phyloP scores from a whole-genome alignment of 2,797 vertebrate genomes.

The Ficedula albicollis region DNA sequence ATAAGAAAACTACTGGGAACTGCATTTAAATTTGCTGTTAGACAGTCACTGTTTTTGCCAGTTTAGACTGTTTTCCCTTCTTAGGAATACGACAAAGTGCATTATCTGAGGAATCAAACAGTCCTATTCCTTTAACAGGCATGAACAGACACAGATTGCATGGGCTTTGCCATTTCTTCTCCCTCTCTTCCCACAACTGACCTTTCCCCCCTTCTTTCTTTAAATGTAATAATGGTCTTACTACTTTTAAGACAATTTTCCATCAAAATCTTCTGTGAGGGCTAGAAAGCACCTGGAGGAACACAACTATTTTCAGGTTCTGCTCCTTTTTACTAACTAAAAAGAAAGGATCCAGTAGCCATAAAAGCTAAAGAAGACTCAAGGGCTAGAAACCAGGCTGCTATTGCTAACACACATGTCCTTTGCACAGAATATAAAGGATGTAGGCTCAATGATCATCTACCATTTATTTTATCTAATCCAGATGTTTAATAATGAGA shows the following conservation, averaged over 20 bases:
- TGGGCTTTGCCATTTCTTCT: not conserved
- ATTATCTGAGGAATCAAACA: not conserved
- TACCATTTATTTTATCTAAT: not conserved
- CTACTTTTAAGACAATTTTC: not conserved
- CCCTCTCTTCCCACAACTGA: not conserved
- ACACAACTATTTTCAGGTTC: not conserved
- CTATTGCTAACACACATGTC: not conserved
- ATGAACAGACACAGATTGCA: not conserved
- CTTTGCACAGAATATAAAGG: not conserved
- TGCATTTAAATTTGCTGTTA: not conserved
- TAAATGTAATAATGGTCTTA: not conserved
- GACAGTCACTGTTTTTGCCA: not conserved
- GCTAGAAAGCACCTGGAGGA: not conserved
- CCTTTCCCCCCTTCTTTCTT: rapidly evolving
- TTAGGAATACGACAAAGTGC: not conserved
- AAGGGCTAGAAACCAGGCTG: not conserved
- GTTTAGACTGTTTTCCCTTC: not conserved
- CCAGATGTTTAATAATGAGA: not conserved
- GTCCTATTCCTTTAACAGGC: not conserved
- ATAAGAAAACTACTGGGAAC: not conserved
- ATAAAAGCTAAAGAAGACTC: not conserved
- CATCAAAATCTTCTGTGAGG: not conserved
- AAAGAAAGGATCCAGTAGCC: not conserved
- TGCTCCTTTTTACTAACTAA: not conserved
- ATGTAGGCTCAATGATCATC: rapidly evolving